These are phyloP conservation scores for Caerostris extrusa DNA, from an alignment of 1,140 invertebrate species.

Conservation along the genomic window DNA sequence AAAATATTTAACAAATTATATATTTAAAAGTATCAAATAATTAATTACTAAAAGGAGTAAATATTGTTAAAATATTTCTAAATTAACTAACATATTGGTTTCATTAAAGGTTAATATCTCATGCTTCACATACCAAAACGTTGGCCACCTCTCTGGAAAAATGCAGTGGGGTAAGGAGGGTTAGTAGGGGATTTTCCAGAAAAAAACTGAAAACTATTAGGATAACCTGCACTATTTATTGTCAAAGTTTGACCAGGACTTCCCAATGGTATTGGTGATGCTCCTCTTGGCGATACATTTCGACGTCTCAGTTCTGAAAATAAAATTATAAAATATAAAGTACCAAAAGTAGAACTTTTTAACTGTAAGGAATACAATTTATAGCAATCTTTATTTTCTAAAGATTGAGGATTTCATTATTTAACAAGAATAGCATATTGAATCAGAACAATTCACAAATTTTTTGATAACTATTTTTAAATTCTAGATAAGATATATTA, in stretches of 20 bases:
- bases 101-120: background rate
- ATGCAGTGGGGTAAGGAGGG: constrained; percentile 72
- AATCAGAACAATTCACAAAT: too few species aligned
- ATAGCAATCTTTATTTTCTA: too few species aligned
- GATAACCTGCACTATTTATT: constrained; percentile 64
- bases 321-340: background rate
- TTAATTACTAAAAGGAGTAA: too few species aligned
- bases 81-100: background rate
- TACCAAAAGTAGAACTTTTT: too few species aligned
- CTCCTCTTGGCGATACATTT: constrained; percentile 35
- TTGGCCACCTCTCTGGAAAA: constrained; percentile 68
- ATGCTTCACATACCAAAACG: constrained; percentile 70
- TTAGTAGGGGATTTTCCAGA: constrained; percentile 59
- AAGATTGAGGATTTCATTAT: too few species aligned
- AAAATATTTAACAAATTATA: too few species aligned
- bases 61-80: too few species aligned
- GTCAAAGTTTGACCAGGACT: constrained; percentile 44
- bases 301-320: constrained; percentile 66
- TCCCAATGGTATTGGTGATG: constrained; percentile 21
- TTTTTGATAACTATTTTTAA: too few species aligned
- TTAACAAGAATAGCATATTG: too few species aligned
- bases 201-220: constrained; percentile 59
- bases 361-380: too few species aligned
- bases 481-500: too few species aligned
- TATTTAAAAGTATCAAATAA: too few species aligned